Evolutionary conservation across 2,113 vertebrate species (phyloP).

Genomic region (Zapus hudsonius): DNA sequence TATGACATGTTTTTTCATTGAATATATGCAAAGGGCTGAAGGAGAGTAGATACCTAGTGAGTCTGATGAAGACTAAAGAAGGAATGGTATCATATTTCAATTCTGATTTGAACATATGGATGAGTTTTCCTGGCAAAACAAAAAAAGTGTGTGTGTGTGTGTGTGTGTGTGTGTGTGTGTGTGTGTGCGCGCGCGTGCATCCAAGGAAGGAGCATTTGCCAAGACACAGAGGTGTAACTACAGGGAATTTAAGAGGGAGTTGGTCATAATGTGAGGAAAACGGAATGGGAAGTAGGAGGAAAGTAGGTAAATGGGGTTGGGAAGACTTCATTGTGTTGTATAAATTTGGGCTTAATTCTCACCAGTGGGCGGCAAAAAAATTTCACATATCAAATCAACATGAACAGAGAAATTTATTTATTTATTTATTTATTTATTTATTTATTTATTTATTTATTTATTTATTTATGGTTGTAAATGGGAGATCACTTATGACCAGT

Average conservation of each 20-base stretch:
- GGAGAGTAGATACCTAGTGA: not conserved
- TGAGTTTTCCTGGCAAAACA: not conserved
- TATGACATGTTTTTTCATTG: not conserved
- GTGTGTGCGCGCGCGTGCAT: not conserved
- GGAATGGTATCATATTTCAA: not conserved
- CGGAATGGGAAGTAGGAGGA: not conserved
- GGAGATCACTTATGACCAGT: not conserved
- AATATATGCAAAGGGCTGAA: not conserved
- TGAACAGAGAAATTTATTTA: not conserved
- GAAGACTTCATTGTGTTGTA: not conserved
- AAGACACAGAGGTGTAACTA: not conserved
- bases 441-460: too few relatives aligned
- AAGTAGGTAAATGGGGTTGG: not conserved
- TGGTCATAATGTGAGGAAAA: not conserved
- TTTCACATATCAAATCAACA: not conserved
- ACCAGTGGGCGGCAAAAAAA: not conserved
- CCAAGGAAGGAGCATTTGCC: slow-evolving; percentile 10
- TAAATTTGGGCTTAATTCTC: not conserved
- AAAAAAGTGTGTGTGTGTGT: not conserved
- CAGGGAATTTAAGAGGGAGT: not conserved
- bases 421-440: too few relatives aligned
- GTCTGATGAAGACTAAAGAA: not conserved
- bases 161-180: not conserved
- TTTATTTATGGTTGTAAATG: not conserved
- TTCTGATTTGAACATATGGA: not conserved